Evolutionary conservation across 2,888 invertebrate genomes (phyloP).

Genomic region (Clunio marinus): DNA sequence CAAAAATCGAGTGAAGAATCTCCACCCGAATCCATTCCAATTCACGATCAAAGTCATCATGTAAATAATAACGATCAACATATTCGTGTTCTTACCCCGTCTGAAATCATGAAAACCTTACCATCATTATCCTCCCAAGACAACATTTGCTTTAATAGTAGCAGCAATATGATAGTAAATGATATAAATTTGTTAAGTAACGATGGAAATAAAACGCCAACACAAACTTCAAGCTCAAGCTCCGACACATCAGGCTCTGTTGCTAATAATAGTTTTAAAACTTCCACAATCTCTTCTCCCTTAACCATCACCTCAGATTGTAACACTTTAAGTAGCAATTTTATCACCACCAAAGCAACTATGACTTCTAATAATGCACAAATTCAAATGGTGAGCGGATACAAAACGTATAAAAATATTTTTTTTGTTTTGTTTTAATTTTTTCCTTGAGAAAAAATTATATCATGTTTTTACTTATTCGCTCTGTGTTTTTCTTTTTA

Average conservation of each 20-base stretch:
- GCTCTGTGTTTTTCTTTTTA: constrained; percentile 39
- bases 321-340: constrained; percentile 34
- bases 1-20: constrained; percentile 22
- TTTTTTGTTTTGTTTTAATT: constrained; percentile 40
- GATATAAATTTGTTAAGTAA: too few relatives aligned
- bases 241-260: constrained; percentile 35
- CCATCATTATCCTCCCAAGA: constrained; percentile 60
- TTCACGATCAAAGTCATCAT: constrained; percentile 42
- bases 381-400: constrained; percentile 40
- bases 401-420: constrained; percentile 40
- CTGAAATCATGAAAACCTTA: constrained; percentile 86
- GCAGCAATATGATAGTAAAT: neutral
- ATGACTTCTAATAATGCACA: constrained; percentile 38
- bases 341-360: constrained; percentile 31
- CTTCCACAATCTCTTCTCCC: constrained; percentile 35
- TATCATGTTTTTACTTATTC: constrained; percentile 42
- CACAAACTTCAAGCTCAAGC: constrained; percentile 1
- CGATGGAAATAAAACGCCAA: neutral
- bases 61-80: constrained; percentile 65
- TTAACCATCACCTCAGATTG: constrained; percentile 38
- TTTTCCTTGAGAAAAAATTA: too few relatives aligned
- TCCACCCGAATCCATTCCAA: constrained; percentile 40
- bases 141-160: constrained; percentile 37
- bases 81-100: constrained; percentile 82
- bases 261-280: constrained; percentile 23